phyloP scores from a whole-genome alignment of 2,888 invertebrate genomes.

The Notodonta ziczac region DNA sequence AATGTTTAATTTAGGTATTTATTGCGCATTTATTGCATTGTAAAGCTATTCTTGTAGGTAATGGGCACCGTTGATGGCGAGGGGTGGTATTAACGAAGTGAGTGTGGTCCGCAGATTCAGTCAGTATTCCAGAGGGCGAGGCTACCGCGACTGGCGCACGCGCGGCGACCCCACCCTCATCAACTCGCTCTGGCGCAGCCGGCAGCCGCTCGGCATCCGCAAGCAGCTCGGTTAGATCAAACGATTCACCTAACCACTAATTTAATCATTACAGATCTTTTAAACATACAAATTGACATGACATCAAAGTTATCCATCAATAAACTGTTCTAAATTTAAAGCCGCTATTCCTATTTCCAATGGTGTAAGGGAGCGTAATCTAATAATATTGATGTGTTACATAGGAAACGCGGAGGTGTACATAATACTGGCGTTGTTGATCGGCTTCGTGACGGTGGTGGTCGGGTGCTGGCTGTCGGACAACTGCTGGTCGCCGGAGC shows the following conservation, averaged over 20 bases:
- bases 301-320: constrained; percentile 1
- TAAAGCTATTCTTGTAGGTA: constrained; percentile 40
- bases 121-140: constrained; percentile 85
- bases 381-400: constrained; percentile 28
- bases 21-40: constrained; percentile 9
- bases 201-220: constrained; percentile 88
- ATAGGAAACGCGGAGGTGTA: constrained; percentile 91
- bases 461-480: constrained; percentile 91
- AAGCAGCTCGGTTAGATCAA: constrained; percentile 85
- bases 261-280: neutral
- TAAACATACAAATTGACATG: too few species aligned
- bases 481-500: constrained; percentile 92
- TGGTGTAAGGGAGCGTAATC: neutral
- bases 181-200: constrained; percentile 90
- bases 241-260: neutral
- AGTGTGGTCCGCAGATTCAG: constrained; percentile 80
- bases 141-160: constrained; percentile 88
- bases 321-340: neutral
- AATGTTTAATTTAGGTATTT: constrained; percentile 33
- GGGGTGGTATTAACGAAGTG: constrained; percentile 29
- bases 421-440: constrained; percentile 89
- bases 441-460: constrained; percentile 89
- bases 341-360: neutral
- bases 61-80: constrained; percentile 21
- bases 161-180: constrained; percentile 89